Conservation (phyloP, 2,797 vertebrate species). For the Lateolabrax maculatus region DNA sequence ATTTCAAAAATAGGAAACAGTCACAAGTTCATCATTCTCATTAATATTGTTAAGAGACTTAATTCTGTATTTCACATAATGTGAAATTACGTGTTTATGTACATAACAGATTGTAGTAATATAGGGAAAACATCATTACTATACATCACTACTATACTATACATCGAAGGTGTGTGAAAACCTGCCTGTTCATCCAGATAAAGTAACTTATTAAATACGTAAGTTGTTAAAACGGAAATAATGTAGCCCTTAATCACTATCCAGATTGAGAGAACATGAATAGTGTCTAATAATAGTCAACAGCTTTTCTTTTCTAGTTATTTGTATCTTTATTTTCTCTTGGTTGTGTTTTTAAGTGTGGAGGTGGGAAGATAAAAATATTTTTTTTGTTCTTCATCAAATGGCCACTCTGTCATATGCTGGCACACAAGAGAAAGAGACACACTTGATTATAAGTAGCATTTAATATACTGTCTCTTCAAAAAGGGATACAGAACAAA, state of each 20-base stretch:
- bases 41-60: background rate
- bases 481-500: background rate
- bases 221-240: background rate
- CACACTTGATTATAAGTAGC: background rate
- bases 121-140: background rate
- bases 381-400: background rate
- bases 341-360: background rate
- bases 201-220: slow-evolving; percentile 5
- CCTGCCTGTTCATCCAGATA: background rate
- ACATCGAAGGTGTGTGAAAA: background rate
- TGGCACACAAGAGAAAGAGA: background rate
- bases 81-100: too few relatives aligned
- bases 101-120: background rate
- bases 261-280: background rate
- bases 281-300: background rate
- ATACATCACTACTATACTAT: background rate
- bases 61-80: background rate
- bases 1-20: background rate
- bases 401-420: background rate
- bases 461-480: slow-evolving; percentile 1
- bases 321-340: background rate
- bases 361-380: slow-evolving; percentile 4
- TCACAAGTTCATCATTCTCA: background rate
- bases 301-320: slow-evolving; percentile 5
- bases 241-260: background rate